A percentile compares a stretch with the other conserved stretches of the same genome.
phyloP scores from a whole-genome alignment of 2,113 vertebrate species.

The Neolamprologus ventralis region DNA sequence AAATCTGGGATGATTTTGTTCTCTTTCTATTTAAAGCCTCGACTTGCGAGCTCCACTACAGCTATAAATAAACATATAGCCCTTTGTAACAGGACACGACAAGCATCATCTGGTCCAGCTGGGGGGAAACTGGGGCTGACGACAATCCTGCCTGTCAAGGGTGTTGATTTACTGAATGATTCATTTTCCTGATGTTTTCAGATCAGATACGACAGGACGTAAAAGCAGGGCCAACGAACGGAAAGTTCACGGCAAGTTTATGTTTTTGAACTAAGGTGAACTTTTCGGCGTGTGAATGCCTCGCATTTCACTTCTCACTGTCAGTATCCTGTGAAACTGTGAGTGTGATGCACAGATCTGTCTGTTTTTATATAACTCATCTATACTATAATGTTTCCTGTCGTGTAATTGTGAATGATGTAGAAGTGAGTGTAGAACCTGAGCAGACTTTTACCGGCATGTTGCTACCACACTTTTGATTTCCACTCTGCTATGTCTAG shows the following conservation, averaged over 20 bases:
- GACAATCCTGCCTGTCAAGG: conserved; percentile 2
- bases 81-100: background rate
- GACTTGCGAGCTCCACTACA: background rate
- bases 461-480: background rate
- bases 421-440: background rate
- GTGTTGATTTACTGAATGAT: conserved; percentile 24
- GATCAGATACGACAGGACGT: background rate
- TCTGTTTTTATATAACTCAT: background rate
- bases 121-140: background rate
- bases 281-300: background rate
- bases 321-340: background rate
- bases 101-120: background rate
- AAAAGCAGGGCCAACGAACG: background rate
- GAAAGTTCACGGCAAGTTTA: background rate
- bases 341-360: background rate
- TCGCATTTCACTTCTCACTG: background rate
- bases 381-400: background rate
- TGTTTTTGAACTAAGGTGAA: background rate
- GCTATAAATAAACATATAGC: conserved; percentile 15
- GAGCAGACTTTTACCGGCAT: background rate
- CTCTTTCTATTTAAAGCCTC: background rate
- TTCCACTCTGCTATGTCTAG: background rate
- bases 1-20: background rate
- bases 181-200: conserved; percentile 20
- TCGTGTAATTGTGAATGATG: background rate